A percentile compares a stretch with the other conserved stretches of the same genome.
These are phyloP conservation scores for Cherax quadricarinatus DNA, from an alignment of 1,140 invertebrate species.

Conservation along the genomic window DNA sequence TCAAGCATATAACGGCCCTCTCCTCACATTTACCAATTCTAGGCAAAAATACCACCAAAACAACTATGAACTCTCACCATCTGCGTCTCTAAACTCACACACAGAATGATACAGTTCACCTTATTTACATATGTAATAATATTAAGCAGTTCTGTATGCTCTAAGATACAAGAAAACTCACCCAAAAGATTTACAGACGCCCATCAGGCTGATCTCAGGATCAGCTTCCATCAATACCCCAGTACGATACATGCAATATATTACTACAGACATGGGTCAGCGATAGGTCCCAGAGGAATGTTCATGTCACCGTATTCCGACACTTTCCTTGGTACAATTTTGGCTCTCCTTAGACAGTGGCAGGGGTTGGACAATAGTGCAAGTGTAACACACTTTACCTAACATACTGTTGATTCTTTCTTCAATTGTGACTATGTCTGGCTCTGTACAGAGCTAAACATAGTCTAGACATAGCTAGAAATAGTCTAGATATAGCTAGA, in stretches of 20 bases:
- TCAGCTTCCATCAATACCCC: slow-evolving; percentile 32
- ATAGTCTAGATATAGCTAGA: too few relatives aligned
- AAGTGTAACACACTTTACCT: too few relatives aligned
- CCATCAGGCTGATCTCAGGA: slow-evolving; percentile 44
- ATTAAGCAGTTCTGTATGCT: slow-evolving; percentile 50
- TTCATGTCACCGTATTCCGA: slow-evolving; percentile 29
- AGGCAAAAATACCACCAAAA: not conserved
- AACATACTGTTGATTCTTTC: too few relatives aligned
- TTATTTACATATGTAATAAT: slow-evolving; percentile 52
- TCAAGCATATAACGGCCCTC: not conserved
- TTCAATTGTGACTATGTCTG: too few relatives aligned
- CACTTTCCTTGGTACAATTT: slow-evolving; percentile 38
- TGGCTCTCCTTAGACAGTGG: too few relatives aligned
- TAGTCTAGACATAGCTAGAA: too few relatives aligned
- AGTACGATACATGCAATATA: slow-evolving; percentile 25
- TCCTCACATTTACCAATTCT: not conserved
- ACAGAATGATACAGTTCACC: slow-evolving; percentile 45
- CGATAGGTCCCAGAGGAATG: not conserved
- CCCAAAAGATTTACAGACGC: slow-evolving; percentile 41
- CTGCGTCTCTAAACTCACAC: slow-evolving; percentile 42
- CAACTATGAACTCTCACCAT: slow-evolving; percentile 28
- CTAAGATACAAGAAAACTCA: slow-evolving; percentile 54
- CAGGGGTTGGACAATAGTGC: too few relatives aligned
- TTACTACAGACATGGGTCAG: slow-evolving; percentile 44
- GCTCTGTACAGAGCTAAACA: too few relatives aligned